Percentiles rank a stretch among this genome's conserved stretches.
phyloP scores from a whole-genome alignment of 2,888 invertebrate genomes.

The Meta bourneti region DNA sequence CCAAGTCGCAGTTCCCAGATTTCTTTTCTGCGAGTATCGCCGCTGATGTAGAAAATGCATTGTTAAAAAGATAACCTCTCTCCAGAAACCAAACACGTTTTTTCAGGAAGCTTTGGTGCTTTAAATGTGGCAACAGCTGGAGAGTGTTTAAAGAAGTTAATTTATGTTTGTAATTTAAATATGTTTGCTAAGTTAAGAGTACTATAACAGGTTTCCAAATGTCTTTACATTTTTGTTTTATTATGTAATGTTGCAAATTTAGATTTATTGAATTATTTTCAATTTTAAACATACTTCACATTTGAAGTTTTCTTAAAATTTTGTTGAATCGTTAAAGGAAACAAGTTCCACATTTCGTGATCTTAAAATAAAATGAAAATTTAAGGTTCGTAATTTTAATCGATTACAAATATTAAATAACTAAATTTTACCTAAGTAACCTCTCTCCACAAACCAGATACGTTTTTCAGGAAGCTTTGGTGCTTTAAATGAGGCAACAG shows the following conservation, averaged over 20 bases:
- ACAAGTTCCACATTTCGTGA: too few relatives aligned
- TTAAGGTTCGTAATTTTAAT: too few relatives aligned
- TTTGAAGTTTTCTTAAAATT: too few relatives aligned
- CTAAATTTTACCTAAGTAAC: not conserved
- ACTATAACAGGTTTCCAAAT: not conserved
- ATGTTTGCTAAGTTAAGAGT: not conserved
- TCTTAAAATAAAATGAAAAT: too few relatives aligned
- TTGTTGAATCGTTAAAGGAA: too few relatives aligned
- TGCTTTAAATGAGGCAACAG: constrained; percentile 7
- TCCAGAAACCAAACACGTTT: not conserved
- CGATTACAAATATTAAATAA: too few relatives aligned
- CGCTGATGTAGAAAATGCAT: not conserved
- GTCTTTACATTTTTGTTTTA: too few relatives aligned
- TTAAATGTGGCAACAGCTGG: constrained; percentile 20
- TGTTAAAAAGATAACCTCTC: constrained; percentile 6
- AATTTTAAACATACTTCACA: too few relatives aligned
- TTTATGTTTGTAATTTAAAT: not conserved
- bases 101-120: not conserved
- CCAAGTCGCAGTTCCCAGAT: not conserved
- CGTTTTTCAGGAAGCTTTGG: not conserved
- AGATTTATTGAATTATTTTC: too few relatives aligned
- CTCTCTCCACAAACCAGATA: not conserved
- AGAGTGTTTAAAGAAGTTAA: constrained; percentile 8
- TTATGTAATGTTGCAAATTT: too few relatives aligned
- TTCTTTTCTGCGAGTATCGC: constrained; percentile 6